Evolutionary conservation across 2,888 invertebrate species (phyloP).

Genomic region (Meteorus cinctellus): DNA sequence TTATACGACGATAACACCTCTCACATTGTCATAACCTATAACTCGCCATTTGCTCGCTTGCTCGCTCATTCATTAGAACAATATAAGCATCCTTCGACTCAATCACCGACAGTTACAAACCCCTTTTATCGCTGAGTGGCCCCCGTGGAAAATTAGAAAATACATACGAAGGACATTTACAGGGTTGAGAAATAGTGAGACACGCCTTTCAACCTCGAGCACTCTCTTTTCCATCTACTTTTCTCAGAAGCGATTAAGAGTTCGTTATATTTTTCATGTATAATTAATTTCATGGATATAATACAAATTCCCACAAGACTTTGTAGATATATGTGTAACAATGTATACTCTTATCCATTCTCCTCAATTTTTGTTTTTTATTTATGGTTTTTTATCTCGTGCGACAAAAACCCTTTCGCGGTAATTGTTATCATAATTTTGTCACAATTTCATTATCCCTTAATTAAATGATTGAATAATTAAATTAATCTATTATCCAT

Average conservation of each 20-base stretch:
- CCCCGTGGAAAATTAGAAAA: constrained; percentile 41
- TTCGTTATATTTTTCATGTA: constrained; percentile 27
- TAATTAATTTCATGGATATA: constrained; percentile 12
- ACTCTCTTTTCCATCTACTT: constrained; percentile 12
- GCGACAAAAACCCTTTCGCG: background rate
- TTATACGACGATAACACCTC: constrained; percentile 35
- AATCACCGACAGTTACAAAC: constrained; percentile 33
- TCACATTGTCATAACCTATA: constrained; percentile 31
- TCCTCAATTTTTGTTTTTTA: background rate
- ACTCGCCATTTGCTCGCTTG: constrained; percentile 31
- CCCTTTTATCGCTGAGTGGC: constrained; percentile 32
- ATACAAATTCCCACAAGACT: constrained; percentile 13
- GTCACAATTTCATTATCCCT: background rate
- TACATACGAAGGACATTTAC: constrained; percentile 31
- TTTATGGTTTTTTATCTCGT: background rate
- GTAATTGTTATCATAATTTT: constrained; percentile 1
- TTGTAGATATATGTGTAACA: background rate
- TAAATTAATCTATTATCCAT: background rate
- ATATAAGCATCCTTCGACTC: constrained; percentile 57
- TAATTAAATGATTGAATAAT: background rate
- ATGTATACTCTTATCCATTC: background rate
- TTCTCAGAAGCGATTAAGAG: constrained; percentile 41
- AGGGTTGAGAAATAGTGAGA: constrained; percentile 7
- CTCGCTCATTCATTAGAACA: constrained; percentile 60
- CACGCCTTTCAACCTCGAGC: constrained; percentile 37